Percentiles rank a stretch among this genome's conserved stretches.
Evolutionary conservation across 2,797 vertebrate genomes (phyloP).

Genomic region (Ptychadena robeensis): DNA sequence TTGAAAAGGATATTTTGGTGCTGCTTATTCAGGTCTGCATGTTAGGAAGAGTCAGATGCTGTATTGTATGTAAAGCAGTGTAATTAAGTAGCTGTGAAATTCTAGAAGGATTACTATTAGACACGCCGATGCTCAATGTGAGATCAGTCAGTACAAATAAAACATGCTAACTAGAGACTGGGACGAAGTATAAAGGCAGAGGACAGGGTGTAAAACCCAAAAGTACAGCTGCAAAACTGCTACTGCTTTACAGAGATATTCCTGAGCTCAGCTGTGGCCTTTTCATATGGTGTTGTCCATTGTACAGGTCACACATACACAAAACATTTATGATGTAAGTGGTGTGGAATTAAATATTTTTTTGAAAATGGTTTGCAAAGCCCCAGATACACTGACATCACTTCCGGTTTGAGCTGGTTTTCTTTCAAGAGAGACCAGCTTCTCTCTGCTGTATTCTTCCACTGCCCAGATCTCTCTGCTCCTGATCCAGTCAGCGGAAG

Average conservation of each 20-base stretch:
- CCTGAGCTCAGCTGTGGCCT: conserved; percentile 7
- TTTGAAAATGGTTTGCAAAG: background rate
- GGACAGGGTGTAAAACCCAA: conserved; percentile 31
- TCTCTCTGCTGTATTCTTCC: too few relatives aligned
- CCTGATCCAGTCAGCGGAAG: too few relatives aligned
- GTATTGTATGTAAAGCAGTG: conserved; percentile 34
- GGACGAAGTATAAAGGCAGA: conserved; percentile 22
- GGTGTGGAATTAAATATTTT: background rate
- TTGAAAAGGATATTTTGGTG: conserved; percentile 37
- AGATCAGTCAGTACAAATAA: conserved; percentile 45
- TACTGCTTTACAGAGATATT: conserved; percentile 21
- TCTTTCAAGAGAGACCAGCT: too few relatives aligned
- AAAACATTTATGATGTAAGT: background rate
- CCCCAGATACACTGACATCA: too few relatives aligned
- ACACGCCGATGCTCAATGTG: conserved; percentile 1
- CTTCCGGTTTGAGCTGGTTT: too few relatives aligned
- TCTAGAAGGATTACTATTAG: conserved; percentile 39
- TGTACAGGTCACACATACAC: background rate
- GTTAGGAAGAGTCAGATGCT: conserved; percentile 7
- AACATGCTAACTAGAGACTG: conserved; percentile 21
- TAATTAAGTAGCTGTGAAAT: conserved; percentile 50
- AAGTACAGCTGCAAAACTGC: conserved; percentile 32
- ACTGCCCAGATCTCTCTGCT: too few relatives aligned
- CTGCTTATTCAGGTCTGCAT: conserved; percentile 19
- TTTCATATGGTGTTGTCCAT: background rate